Evolutionary conservation across 1,140 invertebrate genomes (phyloP), one percentile per base, ranked within the genome.

Genomic region (Sarcophaga bullata): DNA sequence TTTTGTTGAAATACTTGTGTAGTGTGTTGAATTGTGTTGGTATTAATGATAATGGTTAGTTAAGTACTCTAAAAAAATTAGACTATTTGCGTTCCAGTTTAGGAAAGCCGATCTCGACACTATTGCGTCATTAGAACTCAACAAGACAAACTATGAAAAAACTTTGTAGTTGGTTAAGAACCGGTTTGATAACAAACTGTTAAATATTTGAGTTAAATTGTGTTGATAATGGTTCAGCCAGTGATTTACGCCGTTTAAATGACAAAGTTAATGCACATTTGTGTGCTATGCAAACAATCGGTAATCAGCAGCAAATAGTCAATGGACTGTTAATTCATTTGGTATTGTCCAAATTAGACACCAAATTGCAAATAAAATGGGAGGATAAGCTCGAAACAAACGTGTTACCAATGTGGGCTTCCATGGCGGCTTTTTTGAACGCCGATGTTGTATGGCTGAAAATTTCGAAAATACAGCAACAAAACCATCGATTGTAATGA

Each of bases 221-320:
- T 15, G 52, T 54, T 62, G 49, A 47, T n/a, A 62, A 62, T 10
- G 49, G 52, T 9, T 80, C 80, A 13, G 17, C 80, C 9, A 52
- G 10, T 10, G 13, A 37, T 52, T 62, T 80, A 62, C 48, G 80
- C 11, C 17, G 46, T 10, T 17, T 80, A 7, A 80, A 50, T 48
- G 80, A 80, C 46, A n/a, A 58, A 80, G 8, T 80, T 19, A 80
- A 80, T 37, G n/a, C 52, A 5, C 49, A 80, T 47, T 10, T 80
- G 17, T 50, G 80, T 80, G 80, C 80, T 80, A n/a, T 80, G 19
- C 80, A 80, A 58, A 80, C 80, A 10, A 25, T 80, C 9, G 19
- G 50, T 19, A 58, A 13, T 7, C 17, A 54, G 15, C 49, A 80
- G 19, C 80, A 80, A 62, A 80, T 80, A 8, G 54, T 50, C 11